These are phyloP conservation scores for Harmothoe impar DNA, from an alignment of 2,888 invertebrate species.

Conservation along the genomic window DNA sequence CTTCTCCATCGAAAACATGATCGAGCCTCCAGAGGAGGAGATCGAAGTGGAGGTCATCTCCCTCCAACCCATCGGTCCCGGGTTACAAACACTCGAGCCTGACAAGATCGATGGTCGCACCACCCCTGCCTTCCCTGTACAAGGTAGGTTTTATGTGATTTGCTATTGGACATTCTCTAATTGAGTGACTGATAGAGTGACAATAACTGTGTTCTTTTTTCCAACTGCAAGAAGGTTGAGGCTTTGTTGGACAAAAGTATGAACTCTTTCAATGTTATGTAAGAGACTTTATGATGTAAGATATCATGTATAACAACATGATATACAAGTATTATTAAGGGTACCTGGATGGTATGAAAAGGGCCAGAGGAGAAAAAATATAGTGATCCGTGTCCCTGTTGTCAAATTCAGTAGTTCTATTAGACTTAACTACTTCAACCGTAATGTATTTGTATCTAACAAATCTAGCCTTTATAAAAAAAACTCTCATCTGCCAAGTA, in stretches of 20 bases:
- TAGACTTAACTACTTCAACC: too few species aligned
- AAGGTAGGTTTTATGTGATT: constrained; percentile 8
- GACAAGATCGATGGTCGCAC: constrained; percentile 69
- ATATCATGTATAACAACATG: too few species aligned
- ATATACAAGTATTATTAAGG: too few species aligned
- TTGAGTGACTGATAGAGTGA: not conserved
- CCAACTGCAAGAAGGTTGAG: too few species aligned
- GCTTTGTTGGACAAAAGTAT: not conserved
- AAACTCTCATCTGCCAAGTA: too few species aligned
- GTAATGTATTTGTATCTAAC: too few species aligned
- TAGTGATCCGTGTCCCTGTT: too few species aligned
- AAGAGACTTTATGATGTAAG: not conserved
- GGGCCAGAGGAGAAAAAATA: too few species aligned
- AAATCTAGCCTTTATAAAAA: too few species aligned
- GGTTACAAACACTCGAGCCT: constrained; percentile 81
- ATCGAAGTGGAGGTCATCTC: constrained; percentile 82
- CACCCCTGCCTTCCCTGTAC: constrained; percentile 68
- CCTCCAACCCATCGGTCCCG: constrained; percentile 82
- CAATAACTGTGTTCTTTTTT: not conserved
- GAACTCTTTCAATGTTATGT: not conserved
- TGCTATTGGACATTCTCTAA: not conserved
- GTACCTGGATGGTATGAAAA: too few species aligned
- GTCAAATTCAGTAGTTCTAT: too few species aligned
- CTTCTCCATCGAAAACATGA: not conserved
- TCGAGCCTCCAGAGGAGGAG: constrained; percentile 67